A percentile compares a stretch with the other conserved stretches of the same genome.
These are phyloP conservation scores for Scyliorhinus canicula DNA, from an alignment of 2,797 vertebrate genomes.

Conservation along the genomic window DNA sequence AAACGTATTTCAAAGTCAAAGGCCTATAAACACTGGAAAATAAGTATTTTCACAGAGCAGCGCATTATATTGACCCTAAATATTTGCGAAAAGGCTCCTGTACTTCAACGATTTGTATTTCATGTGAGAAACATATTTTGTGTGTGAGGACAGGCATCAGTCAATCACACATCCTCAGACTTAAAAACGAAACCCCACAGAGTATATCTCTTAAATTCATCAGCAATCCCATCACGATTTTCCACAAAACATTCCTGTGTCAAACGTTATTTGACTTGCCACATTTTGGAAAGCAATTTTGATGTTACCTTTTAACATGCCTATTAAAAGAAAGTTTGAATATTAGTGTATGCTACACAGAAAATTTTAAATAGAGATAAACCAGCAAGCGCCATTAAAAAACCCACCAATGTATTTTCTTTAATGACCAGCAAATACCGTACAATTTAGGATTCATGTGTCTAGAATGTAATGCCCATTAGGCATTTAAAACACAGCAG, in stretches of 20 bases:
- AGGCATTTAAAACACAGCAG: background rate
- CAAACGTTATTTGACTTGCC: slow-evolving; percentile 24
- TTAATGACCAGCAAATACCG: background rate
- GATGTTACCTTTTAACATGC: background rate
- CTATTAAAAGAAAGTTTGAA: background rate
- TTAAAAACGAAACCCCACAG: background rate
- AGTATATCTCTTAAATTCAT: slow-evolving; percentile 14
- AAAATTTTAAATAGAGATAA: background rate
- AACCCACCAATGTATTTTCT: background rate
- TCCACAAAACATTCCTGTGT: background rate
- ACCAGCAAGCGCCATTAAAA: background rate
- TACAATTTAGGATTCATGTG: background rate
- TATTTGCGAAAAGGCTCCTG: background rate
- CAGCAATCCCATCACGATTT: background rate
- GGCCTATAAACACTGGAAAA: background rate
- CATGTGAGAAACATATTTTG: background rate
- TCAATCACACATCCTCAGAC: background rate
- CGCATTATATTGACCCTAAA: background rate
- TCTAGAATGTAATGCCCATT: background rate
- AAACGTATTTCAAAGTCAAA: background rate
- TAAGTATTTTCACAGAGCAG: background rate
- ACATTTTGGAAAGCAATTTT: background rate
- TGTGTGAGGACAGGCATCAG: background rate
- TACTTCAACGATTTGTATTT: background rate
- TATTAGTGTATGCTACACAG: background rate